Evolutionary conservation across 2,797 vertebrate species (phyloP).

Genomic region (Orientallactaga sibirica): DNA sequence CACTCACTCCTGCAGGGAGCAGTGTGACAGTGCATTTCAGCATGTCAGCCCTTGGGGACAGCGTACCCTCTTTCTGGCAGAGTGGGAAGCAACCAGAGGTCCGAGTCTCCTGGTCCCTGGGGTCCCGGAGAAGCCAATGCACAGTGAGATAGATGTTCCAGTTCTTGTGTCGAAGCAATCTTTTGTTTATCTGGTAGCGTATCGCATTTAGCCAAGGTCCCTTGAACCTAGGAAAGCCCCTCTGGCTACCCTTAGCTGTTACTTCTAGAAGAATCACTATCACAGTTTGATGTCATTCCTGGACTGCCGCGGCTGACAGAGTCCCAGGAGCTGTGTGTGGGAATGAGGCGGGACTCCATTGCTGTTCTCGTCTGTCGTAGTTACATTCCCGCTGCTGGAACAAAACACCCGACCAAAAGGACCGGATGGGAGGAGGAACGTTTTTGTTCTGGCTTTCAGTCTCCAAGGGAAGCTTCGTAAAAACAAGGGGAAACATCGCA

Average conservation of each 20-base stretch:
- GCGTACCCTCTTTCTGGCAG: neutral
- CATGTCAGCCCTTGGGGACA: no score
- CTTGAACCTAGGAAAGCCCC: neutral
- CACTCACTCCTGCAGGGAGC: no score
- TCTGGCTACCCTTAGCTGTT: neutral
- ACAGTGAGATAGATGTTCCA: neutral
- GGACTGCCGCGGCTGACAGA: neutral
- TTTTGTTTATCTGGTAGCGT: neutral
- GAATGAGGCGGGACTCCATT: neutral
- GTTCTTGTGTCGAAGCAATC: neutral
- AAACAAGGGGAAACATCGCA: no score
- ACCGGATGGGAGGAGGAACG: no score
- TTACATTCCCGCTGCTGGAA: no score
- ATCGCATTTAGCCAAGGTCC: neutral
- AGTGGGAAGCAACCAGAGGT: no score
- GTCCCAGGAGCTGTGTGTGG: neutral
- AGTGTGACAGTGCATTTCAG: no score
- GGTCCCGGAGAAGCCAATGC: neutral
- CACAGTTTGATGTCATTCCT: neutral
- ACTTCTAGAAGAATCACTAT: neutral
- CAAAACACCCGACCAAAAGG: no score
- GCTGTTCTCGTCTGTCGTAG: neutral
- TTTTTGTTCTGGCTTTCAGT: no score
- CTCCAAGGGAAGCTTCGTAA: no score
- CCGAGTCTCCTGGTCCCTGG: accelerated